A percentile compares a stretch with the other conserved stretches of the same genome.
Conservation (phyloP, 1,140 invertebrate genomes). For the Ctenoplectra terminalis region DNA sequence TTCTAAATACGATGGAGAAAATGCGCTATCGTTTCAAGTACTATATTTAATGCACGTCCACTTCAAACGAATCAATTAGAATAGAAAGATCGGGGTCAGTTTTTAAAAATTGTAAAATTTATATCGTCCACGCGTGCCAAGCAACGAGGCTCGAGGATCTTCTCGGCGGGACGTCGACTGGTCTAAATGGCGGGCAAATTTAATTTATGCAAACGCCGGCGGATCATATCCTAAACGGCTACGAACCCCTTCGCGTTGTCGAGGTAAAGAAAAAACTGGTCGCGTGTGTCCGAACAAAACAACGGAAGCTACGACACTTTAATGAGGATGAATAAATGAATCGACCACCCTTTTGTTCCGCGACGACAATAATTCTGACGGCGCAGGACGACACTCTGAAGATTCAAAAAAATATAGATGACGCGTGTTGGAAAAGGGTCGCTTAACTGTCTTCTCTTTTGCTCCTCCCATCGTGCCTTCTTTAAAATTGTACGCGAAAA, state of each 20-base stretch:
- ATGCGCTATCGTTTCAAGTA: neutral
- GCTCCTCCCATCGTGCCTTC: too few relatives aligned
- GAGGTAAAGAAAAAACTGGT: conserved; percentile 41
- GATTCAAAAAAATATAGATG: neutral
- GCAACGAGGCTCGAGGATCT: conserved; percentile 69
- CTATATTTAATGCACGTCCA: neutral
- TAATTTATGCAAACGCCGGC: conserved; percentile 72
- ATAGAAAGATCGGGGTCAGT: conserved; percentile 51
- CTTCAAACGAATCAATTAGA: neutral
- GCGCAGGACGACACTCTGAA: neutral
- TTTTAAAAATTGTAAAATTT: conserved; percentile 79
- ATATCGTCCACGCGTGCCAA: conserved; percentile 73
- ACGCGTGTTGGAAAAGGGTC: neutral
- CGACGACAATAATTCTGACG: neutral
- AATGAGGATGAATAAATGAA: conserved; percentile 25
- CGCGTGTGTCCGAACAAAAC: conserved; percentile 60
- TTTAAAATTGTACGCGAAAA: too few relatives aligned
- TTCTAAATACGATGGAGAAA: too few relatives aligned
- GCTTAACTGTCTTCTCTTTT: too few relatives aligned
- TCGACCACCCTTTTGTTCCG: neutral
- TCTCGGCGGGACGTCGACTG: conserved; percentile 70
- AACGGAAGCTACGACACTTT: conserved; percentile 64
- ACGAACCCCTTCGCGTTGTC: conserved; percentile 23
- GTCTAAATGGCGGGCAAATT: conserved; percentile 57
- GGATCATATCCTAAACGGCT: conserved; percentile 51